Evolutionary conservation across 2,888 invertebrate species (phyloP), one percentile per base, ranked within the genome.

Genomic region (Sminthurides aquaticus): DNA sequence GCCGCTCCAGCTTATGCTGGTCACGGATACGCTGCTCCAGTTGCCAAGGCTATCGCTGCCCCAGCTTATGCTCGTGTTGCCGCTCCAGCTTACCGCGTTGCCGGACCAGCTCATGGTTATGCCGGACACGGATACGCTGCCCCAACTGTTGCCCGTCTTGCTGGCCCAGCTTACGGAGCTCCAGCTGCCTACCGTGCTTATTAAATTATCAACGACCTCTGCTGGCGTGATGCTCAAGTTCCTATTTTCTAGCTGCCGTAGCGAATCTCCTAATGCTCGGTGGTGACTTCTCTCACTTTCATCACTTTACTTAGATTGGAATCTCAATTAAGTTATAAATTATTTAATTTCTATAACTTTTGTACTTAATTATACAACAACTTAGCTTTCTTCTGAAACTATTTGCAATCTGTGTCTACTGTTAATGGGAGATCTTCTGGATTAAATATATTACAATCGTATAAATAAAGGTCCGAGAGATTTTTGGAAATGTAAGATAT

Each of bases 1-100:
- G 52, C 52, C 20, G 52, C 52, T 52, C 52, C 18, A 52, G 52
- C 52, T 20, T 34, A 34, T 34, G 43, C 43, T 34, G 8, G 8
- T 11, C 43, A 34, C 5, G 52, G 11, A 15, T 52, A 52, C 20
- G 52, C 20, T 22, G 15, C 52, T 15, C 52, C 52, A 52, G 52
- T 52, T 20, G 52, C 52, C 20, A 52, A 52, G 22, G 43, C 43
- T 43, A 22, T 52, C 22, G 56, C 66, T n/a, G 69, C 63, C 43
- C 43, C 43, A 34, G 43, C 43, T 34, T 11, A 11, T 34, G 43
- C 43, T 15, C 43, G 43, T 34, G 43, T 15, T 15, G 43, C 43
- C 15, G 43, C 43, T 34, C 43, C 43, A 34, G 43, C 43, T 5
- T 34, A 34, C 43, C 43, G 43, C 15, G 43, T 34, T 34, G 43